Conservation (phyloP, 2,113 vertebrate genomes). For the Myrmecobius fasciatus region DNA sequence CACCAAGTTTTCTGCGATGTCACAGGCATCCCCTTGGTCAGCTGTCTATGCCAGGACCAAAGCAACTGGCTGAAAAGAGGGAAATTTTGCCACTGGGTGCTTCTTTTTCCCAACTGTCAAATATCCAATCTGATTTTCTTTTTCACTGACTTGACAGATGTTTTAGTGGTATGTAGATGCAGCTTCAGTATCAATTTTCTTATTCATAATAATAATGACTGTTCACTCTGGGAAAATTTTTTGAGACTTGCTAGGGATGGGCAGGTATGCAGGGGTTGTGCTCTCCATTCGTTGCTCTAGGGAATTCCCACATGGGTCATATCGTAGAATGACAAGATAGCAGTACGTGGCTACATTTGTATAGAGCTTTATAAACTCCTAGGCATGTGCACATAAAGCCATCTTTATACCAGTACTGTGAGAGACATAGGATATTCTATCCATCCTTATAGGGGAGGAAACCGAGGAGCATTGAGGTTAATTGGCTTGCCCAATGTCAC, state of each 20-base stretch:
- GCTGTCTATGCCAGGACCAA: neutral
- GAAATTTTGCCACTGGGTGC: neutral
- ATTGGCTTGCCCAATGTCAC: neutral
- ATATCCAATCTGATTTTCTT: neutral
- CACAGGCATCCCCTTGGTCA: neutral
- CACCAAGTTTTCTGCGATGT: neutral
- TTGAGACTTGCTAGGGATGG: neutral
- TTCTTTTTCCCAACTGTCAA: neutral
- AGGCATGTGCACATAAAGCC: neutral
- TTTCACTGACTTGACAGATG: neutral
- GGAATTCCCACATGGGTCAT: neutral
- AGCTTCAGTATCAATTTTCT: slow-evolving; percentile 6
- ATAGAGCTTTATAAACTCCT: neutral
- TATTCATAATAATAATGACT: neutral
- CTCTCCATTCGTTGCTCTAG: neutral
- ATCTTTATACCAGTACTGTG: neutral
- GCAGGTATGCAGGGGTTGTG: neutral
- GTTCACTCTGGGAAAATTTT: neutral
- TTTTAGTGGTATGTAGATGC: neutral
- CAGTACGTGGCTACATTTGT: neutral
- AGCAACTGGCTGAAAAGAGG: neutral
- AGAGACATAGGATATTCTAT: neutral
- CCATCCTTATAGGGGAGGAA: neutral
- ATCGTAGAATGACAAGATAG: neutral
- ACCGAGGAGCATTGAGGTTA: neutral